These are phyloP conservation scores for Notiomystis cincta DNA, from an alignment of 2,113 vertebrate species.

Conservation along the genomic window DNA sequence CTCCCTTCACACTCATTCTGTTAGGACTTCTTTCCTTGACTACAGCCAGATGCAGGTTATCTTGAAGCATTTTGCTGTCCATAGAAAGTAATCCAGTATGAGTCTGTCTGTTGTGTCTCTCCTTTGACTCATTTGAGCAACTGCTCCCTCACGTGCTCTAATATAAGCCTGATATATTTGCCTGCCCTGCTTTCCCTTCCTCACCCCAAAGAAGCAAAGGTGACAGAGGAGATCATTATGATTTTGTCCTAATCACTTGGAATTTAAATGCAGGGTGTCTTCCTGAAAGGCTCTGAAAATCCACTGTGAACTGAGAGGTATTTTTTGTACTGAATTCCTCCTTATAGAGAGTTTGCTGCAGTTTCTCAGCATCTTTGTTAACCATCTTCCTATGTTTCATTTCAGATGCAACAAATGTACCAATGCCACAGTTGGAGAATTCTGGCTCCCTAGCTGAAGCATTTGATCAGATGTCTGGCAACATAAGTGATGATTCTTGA, in stretches of 20 bases:
- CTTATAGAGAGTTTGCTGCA: background rate
- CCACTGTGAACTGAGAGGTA: background rate
- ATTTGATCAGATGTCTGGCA: conserved; percentile 41
- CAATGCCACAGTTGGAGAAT: conserved; percentile 19
- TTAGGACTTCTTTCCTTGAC: conserved; percentile 20
- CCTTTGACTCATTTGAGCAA: conserved; percentile 13
- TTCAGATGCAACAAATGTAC: conserved; percentile 46
- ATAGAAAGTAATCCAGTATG: background rate
- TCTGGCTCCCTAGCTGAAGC: conserved; percentile 41
- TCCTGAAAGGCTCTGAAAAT: conserved; percentile 33
- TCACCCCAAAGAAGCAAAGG: background rate
- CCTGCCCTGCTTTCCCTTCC: background rate
- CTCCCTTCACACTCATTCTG: background rate
- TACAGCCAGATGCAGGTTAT: background rate
- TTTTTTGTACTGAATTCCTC: background rate
- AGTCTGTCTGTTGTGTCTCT: conserved; percentile 2
- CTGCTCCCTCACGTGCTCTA: background rate
- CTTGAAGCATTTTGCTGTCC: conserved; percentile 20
- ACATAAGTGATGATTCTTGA: conserved; percentile 41
- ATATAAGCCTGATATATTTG: background rate
- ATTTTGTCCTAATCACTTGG: background rate
- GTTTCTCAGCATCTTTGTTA: background rate
- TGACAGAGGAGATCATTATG: background rate
- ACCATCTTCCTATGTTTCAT: conserved; percentile 52
- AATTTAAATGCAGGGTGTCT: conserved; percentile 11